These are phyloP conservation scores for Tetramorium parvispinum DNA, from an alignment of 1,140 invertebrate genomes.

Conservation along the genomic window DNA sequence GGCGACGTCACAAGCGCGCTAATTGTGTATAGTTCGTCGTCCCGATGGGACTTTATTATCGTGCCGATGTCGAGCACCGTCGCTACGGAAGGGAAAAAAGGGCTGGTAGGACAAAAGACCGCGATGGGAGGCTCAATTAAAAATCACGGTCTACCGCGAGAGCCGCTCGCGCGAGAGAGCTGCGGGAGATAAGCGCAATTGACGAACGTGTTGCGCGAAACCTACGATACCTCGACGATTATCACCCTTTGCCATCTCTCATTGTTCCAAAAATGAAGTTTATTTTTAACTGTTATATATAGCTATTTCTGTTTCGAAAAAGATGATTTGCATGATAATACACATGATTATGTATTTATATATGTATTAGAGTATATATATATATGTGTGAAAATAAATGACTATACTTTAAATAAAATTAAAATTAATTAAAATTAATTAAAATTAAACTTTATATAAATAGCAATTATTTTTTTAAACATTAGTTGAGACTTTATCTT, in stretches of 20 bases:
- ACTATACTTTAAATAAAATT: background rate
- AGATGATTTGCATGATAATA: background rate
- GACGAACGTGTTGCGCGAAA: conserved; percentile 4
- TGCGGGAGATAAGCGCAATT: conserved; percentile 30
- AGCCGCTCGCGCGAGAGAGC: conserved; percentile 24
- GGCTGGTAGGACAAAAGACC: conserved; percentile 50
- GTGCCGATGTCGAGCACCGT: conserved; percentile 51
- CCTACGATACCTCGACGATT: conserved; percentile 15
- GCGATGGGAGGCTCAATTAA: conserved; percentile 65
- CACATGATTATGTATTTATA: background rate
- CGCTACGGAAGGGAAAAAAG: conserved; percentile 6
- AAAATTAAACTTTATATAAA: background rate
- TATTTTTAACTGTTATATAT: background rate
- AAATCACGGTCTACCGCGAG: conserved; percentile 60
- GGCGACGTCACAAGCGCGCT: conserved; percentile 57
- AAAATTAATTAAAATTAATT: conserved; percentile 1
- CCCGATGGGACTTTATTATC: conserved; percentile 67
- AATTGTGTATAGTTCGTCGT: conserved; percentile 65
- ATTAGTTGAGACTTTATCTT: background rate
- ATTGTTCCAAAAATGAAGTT: background rate
- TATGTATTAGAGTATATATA: background rate
- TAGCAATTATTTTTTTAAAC: background rate
- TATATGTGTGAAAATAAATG: background rate
- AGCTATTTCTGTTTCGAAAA: background rate
- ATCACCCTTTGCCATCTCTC: conserved; percentile 3